Evolutionary conservation across 2,113 vertebrate species (phyloP), one percentile per base, ranked within the genome.

Genomic region (Microtus pennsylvanicus): DNA sequence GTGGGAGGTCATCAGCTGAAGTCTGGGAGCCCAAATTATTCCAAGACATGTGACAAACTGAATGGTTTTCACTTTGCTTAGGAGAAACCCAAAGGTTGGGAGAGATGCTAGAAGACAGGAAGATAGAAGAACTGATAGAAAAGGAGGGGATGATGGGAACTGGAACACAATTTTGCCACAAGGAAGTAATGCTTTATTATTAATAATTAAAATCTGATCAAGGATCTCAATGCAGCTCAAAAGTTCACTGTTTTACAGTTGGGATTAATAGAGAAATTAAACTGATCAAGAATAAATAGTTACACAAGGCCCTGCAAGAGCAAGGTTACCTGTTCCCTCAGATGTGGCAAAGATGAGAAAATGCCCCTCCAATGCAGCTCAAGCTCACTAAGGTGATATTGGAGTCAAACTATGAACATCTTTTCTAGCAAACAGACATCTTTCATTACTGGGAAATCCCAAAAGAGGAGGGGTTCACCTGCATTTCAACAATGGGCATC

Each of bases 1-100:
- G 67, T 1, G 4, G 12, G 17, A 55, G 47, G 93, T 76, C 61
- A 75, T 69, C 77, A 58, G 45, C 67, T 91, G 22, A 88, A 94
- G 72, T 50, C 58, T 58, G 61, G 92, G 28, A 30, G 86, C 52
- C 58, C 42, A 90, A 90, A 89, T 96, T 61, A 90, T 50, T 91
- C 83, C 76, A 77, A 88, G 33, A 89, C 88, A 90, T n/a, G 58
- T 10, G n/a, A 78, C 75, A 78, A 90, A 89, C 82, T 75, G 52
- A 80, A 81, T 16, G 8, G 58, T 65, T 93, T 90, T 63, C 63
- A 52, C 70, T 58, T 85, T 75, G 65, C 50, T 87, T 7, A 11
- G 76, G 21, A 65, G 78, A 65, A 82, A 94, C 61, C 61, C 78
- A 94, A 87, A 83, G 3, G 12, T 11, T 13, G 11, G 30, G 33